Evolutionary conservation across 2,888 invertebrate species (phyloP), one percentile per base, ranked within the genome.

Genomic region (Synergus japonicus): DNA sequence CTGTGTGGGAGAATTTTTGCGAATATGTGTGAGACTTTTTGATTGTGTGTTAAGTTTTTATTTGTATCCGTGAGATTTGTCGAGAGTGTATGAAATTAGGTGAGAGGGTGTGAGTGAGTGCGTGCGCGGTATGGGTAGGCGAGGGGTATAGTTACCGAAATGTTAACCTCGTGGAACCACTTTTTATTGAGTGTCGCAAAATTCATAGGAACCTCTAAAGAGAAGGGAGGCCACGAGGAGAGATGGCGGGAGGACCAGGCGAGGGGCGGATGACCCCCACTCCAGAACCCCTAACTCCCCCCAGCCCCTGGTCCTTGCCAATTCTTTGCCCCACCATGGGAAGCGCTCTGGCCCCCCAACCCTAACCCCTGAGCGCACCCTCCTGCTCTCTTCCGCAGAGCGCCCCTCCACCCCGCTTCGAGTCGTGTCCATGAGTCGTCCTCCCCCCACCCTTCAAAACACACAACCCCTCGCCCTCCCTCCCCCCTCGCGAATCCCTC

Each of bases 121-220:
- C 89, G 87, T 87, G 88, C 89, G 88, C 86, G 87, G 85, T 86
- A 83, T 83, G 88, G 87, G 87, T 87, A 88, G 88, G 89, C 89
- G 89, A 91, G 91, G 90, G 91, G 91, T 92, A 92, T 91, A 92
- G 92, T 92, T 92, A 92, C 92, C 92, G 91, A 92, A 92, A 92
- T 92, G 92, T 93, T 93, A 93, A 93, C 94, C 93, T 93, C 93
- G 94, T 93, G 93, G 93, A 94, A 93, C 94, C 93, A 93, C 94
- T 94, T 94, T 94, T 94, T 94, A 93, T 93, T 93, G 93, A 93
- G 93, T 93, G 92, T 93, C 93, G 93, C 93, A 93, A 94, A 92
- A 94, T 94, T 94, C 94, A 94, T 93, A 94, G 93, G 93, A 93
- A 93, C 93, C 93, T 93, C 88, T 85, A 81, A 92, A 90, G 86